phyloP scores from a whole-genome alignment of 2,113 vertebrate genomes.

The Pteropus alecto region DNA sequence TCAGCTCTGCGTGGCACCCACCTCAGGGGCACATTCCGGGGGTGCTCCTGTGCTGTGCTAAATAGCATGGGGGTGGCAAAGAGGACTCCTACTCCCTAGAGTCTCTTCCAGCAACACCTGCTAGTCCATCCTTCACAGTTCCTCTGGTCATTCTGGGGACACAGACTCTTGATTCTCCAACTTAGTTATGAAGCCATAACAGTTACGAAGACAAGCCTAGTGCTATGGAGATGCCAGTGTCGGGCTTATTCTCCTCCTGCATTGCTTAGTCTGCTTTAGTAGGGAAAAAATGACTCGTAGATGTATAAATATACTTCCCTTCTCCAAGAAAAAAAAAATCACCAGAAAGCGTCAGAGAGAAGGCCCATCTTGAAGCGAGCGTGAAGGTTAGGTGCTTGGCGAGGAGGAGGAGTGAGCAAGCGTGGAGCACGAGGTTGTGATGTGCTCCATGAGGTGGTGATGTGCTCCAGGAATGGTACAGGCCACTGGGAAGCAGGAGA shows the following conservation, averaged over 20 bases:
- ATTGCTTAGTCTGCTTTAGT: not conserved
- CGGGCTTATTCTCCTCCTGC: not conserved
- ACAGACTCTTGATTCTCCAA: not conserved
- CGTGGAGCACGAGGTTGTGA: not conserved
- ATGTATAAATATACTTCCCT: not conserved
- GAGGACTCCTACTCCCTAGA: not conserved
- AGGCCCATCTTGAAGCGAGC: not conserved
- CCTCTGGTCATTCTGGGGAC: not conserved
- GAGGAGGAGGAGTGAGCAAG: too few species aligned
- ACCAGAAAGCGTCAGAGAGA: not conserved
- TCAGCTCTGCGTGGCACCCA: accelerated
- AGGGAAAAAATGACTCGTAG: not conserved
- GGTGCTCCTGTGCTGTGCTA: not conserved
- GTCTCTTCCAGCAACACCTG: not conserved
- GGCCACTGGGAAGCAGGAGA: not conserved
- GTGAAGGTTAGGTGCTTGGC: not conserved
- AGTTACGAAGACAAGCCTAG: not conserved
- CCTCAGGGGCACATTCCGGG: not conserved
- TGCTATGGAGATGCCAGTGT: accelerated
- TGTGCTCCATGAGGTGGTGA: not conserved
- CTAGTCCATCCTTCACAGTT: not conserved
- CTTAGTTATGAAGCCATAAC: not conserved
- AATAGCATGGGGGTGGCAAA: too few species aligned
- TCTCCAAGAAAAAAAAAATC: not conserved
- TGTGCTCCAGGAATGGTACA: too few species aligned